Evolutionary conservation across 92 coral and sea anemone genomes (phyloP), one percentile per base, ranked within the genome.

Genomic region (Phymanthus crucifer): DNA sequence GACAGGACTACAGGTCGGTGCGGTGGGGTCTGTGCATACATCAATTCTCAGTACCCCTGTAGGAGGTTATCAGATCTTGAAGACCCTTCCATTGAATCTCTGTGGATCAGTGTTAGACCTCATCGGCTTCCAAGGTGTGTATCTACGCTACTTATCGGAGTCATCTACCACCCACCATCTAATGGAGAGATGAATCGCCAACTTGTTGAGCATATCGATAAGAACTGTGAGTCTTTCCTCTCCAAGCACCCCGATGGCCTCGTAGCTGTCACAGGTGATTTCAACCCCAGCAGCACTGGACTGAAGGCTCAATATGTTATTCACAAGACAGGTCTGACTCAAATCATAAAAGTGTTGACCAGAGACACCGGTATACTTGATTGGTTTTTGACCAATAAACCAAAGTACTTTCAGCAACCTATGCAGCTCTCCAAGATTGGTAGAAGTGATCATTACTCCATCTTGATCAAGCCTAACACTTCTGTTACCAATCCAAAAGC

Each of bases 161-260:
- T 14, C 2, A 14, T 52, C 12, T 52, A 52, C n/a, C 61, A 52
- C 61, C 61, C 61, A 2, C 61, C 61, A 10, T 52, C 12, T 5
- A 18, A 23, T 52, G 19, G 61, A 52, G 16, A 18, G 11, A 52
- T 8, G n/a, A 7, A 52, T 3, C 61, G 19, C 10, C 61, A 52
- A 52, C 12, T 52, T 5, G 2, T 5, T 43, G 48, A 43, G 6
- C 48, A 43, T 13, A 43, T 43, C 13, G 6, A 5, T 5, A 13
- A 43, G 13, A 5, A 13, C 48, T 43, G 48, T 43, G 48, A 43
- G 13, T 13, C 6, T 43, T 76, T 54, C 66, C 80, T 56, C 23
- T 32, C 29, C 52, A 64, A 61, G 29, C 73, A 78, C 38, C 75
- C 83, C 33, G 75, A 78, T 78, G 83, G 83, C 18, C 66, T 78